Conservation (phyloP, 2,888 invertebrate species). For the Luperina testacea region DNA sequence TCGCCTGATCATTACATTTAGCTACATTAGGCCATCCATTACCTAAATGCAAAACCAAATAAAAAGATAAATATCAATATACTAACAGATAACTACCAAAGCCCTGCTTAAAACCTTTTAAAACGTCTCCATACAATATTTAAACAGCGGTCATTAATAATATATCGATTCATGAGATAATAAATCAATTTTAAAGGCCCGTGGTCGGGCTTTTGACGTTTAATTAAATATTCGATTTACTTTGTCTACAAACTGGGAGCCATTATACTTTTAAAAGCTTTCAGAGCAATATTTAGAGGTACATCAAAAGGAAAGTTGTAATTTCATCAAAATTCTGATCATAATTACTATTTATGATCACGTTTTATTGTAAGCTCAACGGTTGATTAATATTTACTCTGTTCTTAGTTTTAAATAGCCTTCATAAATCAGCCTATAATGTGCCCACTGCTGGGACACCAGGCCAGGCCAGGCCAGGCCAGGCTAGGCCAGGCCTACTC, state of each 20-base stretch:
- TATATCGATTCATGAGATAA: constrained; percentile 56
- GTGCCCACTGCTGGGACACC: no score
- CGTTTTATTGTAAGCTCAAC: neutral
- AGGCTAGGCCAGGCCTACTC: no score
- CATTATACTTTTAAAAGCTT: constrained; percentile 61
- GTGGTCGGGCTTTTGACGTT: constrained; percentile 66
- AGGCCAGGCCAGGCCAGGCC: no score
- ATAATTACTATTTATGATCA: constrained; percentile 48
- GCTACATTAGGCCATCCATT: no score
- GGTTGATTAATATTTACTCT: constrained; percentile 14
- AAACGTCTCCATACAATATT: constrained; percentile 40
- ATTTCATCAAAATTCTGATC: constrained; percentile 47
- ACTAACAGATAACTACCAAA: neutral
- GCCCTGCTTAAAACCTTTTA: constrained; percentile 33
- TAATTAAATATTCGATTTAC: constrained; percentile 70
- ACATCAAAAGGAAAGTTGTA: constrained; percentile 59
- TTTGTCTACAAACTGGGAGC: constrained; percentile 63
- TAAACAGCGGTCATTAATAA: constrained; percentile 47
- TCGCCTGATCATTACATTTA: neutral
- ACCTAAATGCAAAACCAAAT: neutral
- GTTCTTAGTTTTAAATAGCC: neutral
- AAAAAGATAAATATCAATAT: neutral
- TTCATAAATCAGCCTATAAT: no score
- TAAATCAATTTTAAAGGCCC: constrained; percentile 63
- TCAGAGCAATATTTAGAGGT: constrained; percentile 46